phyloP scores from a whole-genome alignment of 2,113 vertebrate species.

The Cavia aperea region DNA sequence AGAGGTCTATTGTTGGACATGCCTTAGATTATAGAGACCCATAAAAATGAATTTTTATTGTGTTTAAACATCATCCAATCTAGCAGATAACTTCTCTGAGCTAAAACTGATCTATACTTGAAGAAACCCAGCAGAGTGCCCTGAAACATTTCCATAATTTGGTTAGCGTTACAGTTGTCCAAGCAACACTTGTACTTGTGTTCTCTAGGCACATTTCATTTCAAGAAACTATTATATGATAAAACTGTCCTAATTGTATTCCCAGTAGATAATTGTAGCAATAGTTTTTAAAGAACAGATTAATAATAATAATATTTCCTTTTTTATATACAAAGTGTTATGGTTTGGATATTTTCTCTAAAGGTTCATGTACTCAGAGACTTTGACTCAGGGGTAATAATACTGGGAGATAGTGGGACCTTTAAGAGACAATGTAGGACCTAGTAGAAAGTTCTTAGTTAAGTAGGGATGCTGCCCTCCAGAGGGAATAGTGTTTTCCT shows the following conservation, averaged over 20 bases:
- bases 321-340: background rate
- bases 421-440: too few species aligned
- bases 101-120: background rate
- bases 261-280: background rate
- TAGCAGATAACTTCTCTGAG: background rate
- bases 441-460: background rate
- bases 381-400: background rate
- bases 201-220: background rate
- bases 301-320: background rate
- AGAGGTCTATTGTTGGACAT: background rate
- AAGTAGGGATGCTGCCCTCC: accelerated
- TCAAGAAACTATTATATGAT: background rate
- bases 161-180: background rate
- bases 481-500: background rate
- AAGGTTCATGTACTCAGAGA: background rate
- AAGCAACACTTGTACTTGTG: background rate
- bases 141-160: background rate
- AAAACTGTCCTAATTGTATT: background rate
- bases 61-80: background rate
- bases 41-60: background rate
- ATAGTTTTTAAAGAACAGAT: background rate
- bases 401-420: background rate
- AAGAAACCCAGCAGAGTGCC: background rate
- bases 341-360: background rate
- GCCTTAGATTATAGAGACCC: background rate